A percentile compares a stretch with the other conserved stretches of the same genome.
Conservation (phyloP, 2,888 invertebrate genomes). For the Ennomos fuscantarius region DNA sequence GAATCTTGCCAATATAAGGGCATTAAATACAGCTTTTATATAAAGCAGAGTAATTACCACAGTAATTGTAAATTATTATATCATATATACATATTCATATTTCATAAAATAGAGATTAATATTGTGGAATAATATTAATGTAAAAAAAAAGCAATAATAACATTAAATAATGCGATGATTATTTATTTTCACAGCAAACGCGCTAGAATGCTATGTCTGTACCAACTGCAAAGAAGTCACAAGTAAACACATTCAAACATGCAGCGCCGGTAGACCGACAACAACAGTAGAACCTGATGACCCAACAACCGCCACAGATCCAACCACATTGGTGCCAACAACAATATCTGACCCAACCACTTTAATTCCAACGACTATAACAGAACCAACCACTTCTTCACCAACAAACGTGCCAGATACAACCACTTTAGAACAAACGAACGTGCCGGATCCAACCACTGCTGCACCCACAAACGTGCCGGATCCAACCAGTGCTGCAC, state of each 20-base stretch:
- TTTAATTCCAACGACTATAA: neutral
- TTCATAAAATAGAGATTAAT: neutral
- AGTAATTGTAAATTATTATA: too few relatives aligned
- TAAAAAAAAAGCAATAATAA: neutral
- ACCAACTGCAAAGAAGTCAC: slow-evolving; percentile 50
- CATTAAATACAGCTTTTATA: too few relatives aligned
- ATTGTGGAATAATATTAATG: too few relatives aligned
- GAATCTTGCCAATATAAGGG: too few relatives aligned
- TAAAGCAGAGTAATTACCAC: too few relatives aligned
- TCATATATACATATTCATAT: too few relatives aligned
- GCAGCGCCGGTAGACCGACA: slow-evolving; percentile 30
- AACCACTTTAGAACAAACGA: neutral
- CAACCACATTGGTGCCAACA: slow-evolving; percentile 1
- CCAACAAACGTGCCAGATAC: slow-evolving; percentile 3
- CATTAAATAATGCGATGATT: neutral
- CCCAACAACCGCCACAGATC: slow-evolving; percentile 17
- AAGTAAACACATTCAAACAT: slow-evolving; percentile 46
- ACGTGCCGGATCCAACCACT: neutral
- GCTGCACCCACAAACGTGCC: neutral
- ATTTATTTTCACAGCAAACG: slow-evolving; percentile 44
- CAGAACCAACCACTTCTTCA: neutral
- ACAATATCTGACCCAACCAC: neutral
- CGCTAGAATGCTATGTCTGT: slow-evolving; percentile 62
- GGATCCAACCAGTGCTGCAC: too few relatives aligned
- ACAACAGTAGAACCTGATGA: slow-evolving; percentile 10